Evolutionary conservation across 2,797 vertebrate species (phyloP).

Genomic region (Ibycter americanus): DNA sequence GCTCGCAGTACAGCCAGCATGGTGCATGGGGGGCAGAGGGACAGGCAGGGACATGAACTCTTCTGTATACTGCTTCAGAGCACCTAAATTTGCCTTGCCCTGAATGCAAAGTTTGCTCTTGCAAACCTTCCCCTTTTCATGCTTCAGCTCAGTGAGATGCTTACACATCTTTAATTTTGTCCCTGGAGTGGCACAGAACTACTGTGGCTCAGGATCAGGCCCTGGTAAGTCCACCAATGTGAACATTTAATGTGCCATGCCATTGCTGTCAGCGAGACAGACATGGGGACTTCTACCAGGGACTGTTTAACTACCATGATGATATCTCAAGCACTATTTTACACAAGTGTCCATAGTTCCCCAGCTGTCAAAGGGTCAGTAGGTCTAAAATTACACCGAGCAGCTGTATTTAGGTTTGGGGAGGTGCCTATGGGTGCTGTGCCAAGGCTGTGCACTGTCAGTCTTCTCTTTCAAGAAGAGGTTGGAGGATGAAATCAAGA

Average conservation of each 20-base stretch:
- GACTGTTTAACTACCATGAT: background rate
- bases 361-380: slow-evolving; percentile 16
- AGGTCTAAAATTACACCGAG: slow-evolving; percentile 33
- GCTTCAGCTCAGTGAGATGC: background rate
- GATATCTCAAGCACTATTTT: background rate
- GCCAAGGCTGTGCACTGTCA: background rate
- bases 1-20: accelerated
- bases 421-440: background rate
- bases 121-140: background rate
- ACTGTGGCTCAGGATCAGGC: background rate
- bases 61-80: background rate
- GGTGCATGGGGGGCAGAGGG: accelerated
- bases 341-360: background rate
- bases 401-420: slow-evolving; percentile 22
- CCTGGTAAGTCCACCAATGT: background rate
- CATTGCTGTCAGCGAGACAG: accelerated
- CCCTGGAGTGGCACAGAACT: background rate
- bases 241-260: background rate
- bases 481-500: background rate
- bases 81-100: background rate
- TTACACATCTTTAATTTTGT: background rate
- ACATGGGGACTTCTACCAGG: background rate
- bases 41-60: background rate
- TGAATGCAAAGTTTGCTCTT: background rate
- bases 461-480: background rate